phyloP scores from a whole-genome alignment of 2,888 invertebrate species.

The Acrocyrtus sp. region DNA sequence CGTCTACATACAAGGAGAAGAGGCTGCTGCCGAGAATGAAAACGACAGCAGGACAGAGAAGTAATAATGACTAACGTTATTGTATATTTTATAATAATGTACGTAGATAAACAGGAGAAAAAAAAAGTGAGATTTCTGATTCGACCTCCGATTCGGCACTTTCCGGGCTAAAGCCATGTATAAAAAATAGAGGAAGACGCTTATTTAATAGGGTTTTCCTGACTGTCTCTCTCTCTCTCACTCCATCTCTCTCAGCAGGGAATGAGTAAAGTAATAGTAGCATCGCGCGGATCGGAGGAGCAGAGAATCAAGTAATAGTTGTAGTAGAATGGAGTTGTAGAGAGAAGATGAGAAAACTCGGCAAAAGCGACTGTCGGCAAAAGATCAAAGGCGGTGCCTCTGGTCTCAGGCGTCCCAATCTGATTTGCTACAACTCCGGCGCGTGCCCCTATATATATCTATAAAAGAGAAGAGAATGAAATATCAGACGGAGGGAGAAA shows the following conservation, averaged over 20 bases:
- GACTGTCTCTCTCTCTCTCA: background rate
- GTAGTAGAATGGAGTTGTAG: conserved; percentile 25
- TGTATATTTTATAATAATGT: background rate
- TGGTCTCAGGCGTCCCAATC: conserved; percentile 61
- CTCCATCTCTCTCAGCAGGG: background rate
- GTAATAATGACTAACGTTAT: background rate
- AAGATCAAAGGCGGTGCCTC: conserved; percentile 64
- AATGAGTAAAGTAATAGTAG: conserved; percentile 21
- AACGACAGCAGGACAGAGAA: too few species aligned
- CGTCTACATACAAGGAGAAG: background rate
- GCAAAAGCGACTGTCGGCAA: conserved; percentile 63
- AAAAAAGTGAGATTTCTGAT: conserved; percentile 61
- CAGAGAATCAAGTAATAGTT: conserved; percentile 20
- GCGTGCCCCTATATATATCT: conserved; percentile 62
- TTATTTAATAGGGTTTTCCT: conserved; percentile 62
- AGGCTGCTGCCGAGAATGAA: background rate
- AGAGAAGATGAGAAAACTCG: conserved; percentile 37
- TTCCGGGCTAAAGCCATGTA: conserved; percentile 52
- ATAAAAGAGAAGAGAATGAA: conserved; percentile 39
- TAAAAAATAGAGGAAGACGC: conserved; percentile 48
- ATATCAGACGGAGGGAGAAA: conserved; percentile 50
- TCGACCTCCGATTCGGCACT: conserved; percentile 62
- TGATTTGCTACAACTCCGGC: conserved; percentile 64
- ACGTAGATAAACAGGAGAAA: conserved; percentile 22
- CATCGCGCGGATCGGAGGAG: conserved; percentile 12